Conservation (phyloP, 2,888 invertebrate species). For the Alentia gelatinosa region DNA sequence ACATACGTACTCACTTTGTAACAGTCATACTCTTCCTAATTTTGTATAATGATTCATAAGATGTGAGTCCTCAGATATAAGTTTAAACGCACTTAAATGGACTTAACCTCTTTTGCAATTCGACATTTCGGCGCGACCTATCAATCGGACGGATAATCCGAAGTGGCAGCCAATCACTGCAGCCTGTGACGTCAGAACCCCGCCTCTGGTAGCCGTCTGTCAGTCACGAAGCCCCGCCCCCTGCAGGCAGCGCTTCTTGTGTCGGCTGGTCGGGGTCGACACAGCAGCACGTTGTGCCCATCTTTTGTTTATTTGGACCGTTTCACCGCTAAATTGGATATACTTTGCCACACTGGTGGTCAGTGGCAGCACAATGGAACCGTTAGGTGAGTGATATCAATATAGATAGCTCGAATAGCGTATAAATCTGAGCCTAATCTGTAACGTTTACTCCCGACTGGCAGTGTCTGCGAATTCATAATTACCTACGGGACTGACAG, state of each 20-base stretch:
- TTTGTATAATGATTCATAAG: too few species aligned
- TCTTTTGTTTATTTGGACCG: slow-evolving; percentile 37
- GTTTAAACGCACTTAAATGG: too few species aligned
- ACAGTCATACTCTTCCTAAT: too few species aligned
- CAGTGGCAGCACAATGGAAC: not conserved
- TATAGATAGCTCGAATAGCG: not conserved
- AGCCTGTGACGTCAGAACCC: slow-evolving; percentile 27
- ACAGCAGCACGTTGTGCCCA: not conserved
- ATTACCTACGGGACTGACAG: slow-evolving; percentile 7
- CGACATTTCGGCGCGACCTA: too few species aligned
- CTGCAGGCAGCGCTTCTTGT: not conserved
- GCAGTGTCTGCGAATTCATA: slow-evolving; percentile 20
- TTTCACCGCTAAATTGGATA: slow-evolving; percentile 9
- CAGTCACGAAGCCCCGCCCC: slow-evolving; percentile 18
- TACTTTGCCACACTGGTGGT: not conserved
- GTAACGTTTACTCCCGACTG: not conserved
- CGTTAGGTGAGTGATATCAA: not conserved
- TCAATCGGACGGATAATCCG: not conserved
- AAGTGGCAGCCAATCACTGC: slow-evolving; percentile 39
- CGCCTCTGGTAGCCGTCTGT: not conserved
- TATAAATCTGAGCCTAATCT: not conserved
- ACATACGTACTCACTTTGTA: too few species aligned
- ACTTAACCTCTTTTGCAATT: too few species aligned
- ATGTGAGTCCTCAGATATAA: too few species aligned
- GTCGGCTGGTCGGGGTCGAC: not conserved